Evolutionary conservation across 2,888 invertebrate genomes (phyloP), one percentile per base, ranked within the genome.

Genomic region (Cryptocephalus primarius): DNA sequence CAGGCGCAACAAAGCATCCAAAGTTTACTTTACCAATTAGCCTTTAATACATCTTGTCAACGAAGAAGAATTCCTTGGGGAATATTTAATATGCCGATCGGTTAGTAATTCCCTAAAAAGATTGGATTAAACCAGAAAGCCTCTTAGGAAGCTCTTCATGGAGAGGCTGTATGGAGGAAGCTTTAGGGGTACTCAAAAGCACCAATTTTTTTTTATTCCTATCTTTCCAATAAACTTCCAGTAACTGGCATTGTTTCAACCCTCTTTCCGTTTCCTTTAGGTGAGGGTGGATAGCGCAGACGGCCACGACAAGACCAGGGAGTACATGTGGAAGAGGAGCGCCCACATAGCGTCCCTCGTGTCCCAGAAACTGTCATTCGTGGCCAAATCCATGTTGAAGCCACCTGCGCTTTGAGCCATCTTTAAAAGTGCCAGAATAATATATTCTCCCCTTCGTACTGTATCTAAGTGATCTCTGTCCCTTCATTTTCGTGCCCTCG

Each of bases 321-420:
- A 89, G 65, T 80, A 88, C 58, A 80, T 88, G 40, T 89, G 89
- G 89, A 82, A 79, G 58, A 77, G 86, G 53, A 89, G 88, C 57
- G 82, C 88, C 0, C 82, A 86, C 65, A 88, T 90, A 56, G 89
- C 89, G 11, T 83, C 85, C 58, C 77, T 90, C 38, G 89, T 90
- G 4, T 87, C 88, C 0, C 82, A 85, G 65, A 87, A 89, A 71
- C 72, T 90, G 36, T 79, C 80, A 4, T 70, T 75, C 6, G 79
- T 78, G 4, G 73, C 79, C 1, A 73, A 72, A 57, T 76, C 78
- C n/a, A 76, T 79, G 76, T 67, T 79, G 31, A 71, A 74, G 58
- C 78, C 78, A 40, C 72, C 75, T 33, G 75, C 75, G 22, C 22
- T 22, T 38, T 38, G 33, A 13, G 38, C 11, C 13, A 31, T 22